Evolutionary conservation across 1,140 invertebrate genomes (phyloP), one percentile per base, ranked within the genome.

Genomic region (Hypsibius dujardini): DNA sequence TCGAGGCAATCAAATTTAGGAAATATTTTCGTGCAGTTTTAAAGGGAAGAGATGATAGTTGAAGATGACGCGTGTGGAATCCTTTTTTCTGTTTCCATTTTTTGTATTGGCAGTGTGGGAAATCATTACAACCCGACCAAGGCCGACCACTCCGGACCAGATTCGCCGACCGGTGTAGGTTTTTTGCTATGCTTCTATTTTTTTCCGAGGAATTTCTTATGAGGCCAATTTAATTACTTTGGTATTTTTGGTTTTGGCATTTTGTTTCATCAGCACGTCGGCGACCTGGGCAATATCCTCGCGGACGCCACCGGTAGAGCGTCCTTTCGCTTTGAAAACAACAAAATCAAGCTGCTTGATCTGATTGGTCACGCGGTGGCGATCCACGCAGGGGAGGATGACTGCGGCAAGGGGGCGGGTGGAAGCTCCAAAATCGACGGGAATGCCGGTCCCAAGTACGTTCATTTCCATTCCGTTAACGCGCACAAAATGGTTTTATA

Each of bases 311-410:
- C 74, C 73, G 77, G 77, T 2, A 69, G 77, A 69, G 74, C 77
- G 50, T 73, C 73, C 47, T 80, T 80, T 70, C 69, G 77, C 67
- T 59, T 78, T 12, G 74, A 74, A 47, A 78, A 76, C 72, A 67
- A 71, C 1, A 56, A 75, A 47, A 28, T 86, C 47, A 82, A 80
- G 47, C 90, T 90, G 76, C 80, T 86, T 75, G 87, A 91, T 73
- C 83, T 91, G 40, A 87, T 91, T 78, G 90, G 89, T 12, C 80
- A 89, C 73, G 86, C 88, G 0, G 77, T 90, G 45, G 85, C 86
- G 3, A 81, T 90, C 1, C 84, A 85, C 2, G 82, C 83, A 71
- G 76, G 81, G 2, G 72, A 76, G 1, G 86, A 88, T 76, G 86
- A 87, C 78, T 74, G 85, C 12, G 86, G 86, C 1, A 76, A 75